These are phyloP conservation scores for Ageneiosus marmoratus DNA, from an alignment of 2,113 vertebrate species.

Conservation along the genomic window DNA sequence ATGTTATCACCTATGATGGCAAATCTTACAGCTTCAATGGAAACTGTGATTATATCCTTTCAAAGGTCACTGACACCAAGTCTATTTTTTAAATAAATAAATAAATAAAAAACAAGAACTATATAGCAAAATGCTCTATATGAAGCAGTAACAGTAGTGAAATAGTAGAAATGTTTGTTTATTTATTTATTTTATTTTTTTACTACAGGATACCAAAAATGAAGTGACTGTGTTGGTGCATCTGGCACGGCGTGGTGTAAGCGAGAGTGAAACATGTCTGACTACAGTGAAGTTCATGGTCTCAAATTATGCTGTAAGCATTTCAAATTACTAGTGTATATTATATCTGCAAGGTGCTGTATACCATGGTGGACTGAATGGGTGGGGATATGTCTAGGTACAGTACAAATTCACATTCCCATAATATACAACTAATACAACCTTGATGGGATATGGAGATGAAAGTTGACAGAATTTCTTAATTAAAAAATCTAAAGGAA, in stretches of 20 bases:
- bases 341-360: not conserved
- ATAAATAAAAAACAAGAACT: not conserved
- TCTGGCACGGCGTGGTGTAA: conserved; percentile 35
- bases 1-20: conserved; percentile 86
- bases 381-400: not conserved
- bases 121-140: not conserved
- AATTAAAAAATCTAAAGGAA: no score
- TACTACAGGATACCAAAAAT: conserved; percentile 8
- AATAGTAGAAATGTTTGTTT: no score
- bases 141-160: conserved; percentile 43
- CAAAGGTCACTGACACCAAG: conserved; percentile 72
- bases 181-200: not conserved
- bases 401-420: no score
- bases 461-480: no score
- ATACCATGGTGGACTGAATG: not conserved
- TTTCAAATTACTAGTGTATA: not conserved
- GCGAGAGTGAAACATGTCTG: conserved; percentile 34
- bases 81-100: no score
- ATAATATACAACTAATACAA: not conserved
- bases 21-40: conserved; percentile 88
- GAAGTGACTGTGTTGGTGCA: conserved; percentile 26
- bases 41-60: conserved; percentile 85
- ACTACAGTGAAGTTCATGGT: conserved; percentile 29
- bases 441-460: no score
- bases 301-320: conserved; percentile 30